Evolutionary conservation across 2,888 invertebrate species (phyloP), one percentile per base, ranked within the genome.

Genomic region (Noctua janthina): DNA sequence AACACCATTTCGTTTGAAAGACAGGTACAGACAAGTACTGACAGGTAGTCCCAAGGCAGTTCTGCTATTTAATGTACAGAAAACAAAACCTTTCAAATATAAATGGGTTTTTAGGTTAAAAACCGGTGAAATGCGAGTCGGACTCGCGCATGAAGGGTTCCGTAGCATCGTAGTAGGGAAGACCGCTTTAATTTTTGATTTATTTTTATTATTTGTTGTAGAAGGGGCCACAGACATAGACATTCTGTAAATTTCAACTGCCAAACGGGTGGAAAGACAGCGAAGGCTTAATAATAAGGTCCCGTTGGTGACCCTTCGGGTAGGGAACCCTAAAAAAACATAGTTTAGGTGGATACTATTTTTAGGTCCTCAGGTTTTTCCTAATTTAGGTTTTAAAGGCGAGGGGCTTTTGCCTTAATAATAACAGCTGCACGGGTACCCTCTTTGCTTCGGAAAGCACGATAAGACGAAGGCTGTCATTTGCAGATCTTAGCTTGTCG

Each of bases 1-100:
- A 64, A 81, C 64, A 72, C 71, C 59, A 39, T 84, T 76, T 76
- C n/a, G 54, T 43, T 4, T 66, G 66, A 35, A 74, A 78, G 54
- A 67, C 59, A 68, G 62, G 39, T 76, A 49, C 29, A 78, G 54
- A 67, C 59, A 68, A 56, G 39, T 76, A 49, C 29, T 76, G 64
- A 73, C 68, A 64, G 56, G 29, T 74, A 56, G 13, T 64, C 64
- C 43, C 39, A 15, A 51, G 62, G 29, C 56, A 56, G 20, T 59
- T 13, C 15, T 39, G 46, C 54, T 69, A 17, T 79, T 74, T 20
- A n/a, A 2, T n/a, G n/a, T 2, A 62, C 10, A 39, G 68, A 46
- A 46, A 68, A 81, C n/a, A 39, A 51, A 43, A 59, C 23, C 15
- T 59, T 29, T 3, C 17, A 6, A 23, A 23, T 39, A 17, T 29